phyloP scores from a whole-genome alignment of 1,140 invertebrate genomes.

The Maniola jurtina region DNA sequence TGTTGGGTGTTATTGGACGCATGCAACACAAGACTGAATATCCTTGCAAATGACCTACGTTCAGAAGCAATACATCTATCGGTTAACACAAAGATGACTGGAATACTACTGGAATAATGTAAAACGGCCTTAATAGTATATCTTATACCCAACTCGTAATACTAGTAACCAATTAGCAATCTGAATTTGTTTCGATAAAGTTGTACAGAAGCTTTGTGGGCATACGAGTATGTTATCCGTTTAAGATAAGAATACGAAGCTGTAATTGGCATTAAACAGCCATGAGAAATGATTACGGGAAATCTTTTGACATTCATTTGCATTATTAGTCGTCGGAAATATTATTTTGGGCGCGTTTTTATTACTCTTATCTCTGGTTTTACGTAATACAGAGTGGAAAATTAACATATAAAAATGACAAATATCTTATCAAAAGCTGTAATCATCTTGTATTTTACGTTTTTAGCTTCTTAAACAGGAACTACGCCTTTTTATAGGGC shows the following conservation, averaged over 20 bases:
- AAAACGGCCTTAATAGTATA: conserved; percentile 13
- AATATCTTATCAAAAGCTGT: background rate
- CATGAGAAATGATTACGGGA: conserved; percentile 26
- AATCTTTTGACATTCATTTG: conserved; percentile 14
- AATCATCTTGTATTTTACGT: background rate
- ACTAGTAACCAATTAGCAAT: conserved; percentile 66
- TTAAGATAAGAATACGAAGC: conserved; percentile 36
- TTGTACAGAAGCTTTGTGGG: conserved; percentile 33
- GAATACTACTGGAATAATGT: no score
- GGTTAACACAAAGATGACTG: no score
- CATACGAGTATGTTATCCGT: conserved; percentile 29
- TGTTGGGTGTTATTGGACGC: no score
- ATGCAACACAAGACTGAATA: no score
- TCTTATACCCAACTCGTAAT: conserved; percentile 47
- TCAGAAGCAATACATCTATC: no score
- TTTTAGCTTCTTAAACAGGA: no score
- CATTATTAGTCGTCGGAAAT: conserved; percentile 4
- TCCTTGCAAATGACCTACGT: no score
- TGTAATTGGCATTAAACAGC: conserved; percentile 37
- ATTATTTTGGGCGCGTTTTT: conserved; percentile 15
- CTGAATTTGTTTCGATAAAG: conserved; percentile 48
- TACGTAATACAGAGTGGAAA: background rate
- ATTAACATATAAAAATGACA: background rate
- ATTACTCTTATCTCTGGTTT: background rate
- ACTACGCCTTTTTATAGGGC: no score